Evolutionary conservation across 2,797 vertebrate genomes (phyloP), one percentile per base, ranked within the genome.

Genomic region (Passerculus sandwichensis): DNA sequence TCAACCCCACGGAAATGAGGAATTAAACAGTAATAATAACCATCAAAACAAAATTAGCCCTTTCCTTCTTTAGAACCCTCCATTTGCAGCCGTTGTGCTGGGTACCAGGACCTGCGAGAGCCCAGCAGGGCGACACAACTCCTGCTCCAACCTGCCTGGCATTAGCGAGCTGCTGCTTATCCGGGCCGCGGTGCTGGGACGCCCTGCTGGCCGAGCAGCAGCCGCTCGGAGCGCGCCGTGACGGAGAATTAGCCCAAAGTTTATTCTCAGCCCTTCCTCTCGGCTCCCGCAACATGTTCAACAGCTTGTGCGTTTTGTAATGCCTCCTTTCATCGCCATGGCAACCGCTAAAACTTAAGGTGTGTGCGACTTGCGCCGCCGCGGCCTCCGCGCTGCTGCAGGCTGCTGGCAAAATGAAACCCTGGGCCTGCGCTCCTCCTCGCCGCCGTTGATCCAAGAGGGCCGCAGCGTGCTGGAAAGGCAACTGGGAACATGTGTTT

Each of bases 291-390:
- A 97, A 95, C 96, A 97, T 97, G 97, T 97, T 96, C 97, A 98
- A 98, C 97, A 98, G 97, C 97, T 97, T 98, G 97, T 97, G 96
- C 97, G 94, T 97, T 98, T 98, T 97, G 98, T 98, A 97, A 97
- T 96, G 97, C 96, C 93, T 97, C 96, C 97, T 97, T 97, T 96
- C 95, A 96, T 98, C 47, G 4, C 96, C 95, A 98, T 98, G 95
- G 97, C 91, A 98, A 98, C 98, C 7, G 94, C 96, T 96, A 97
- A 98, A 98, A 98, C 97, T 97, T 98, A 98, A 98, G 96, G 96
- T 97, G 96, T 95, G 95, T 91, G 69, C 74, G 56, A 96, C 93
- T 97, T 34, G 71, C 91, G 61, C 54, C 91, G 61, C 54, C 91
- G 57, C 48, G 30, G 89, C 96, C 66, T 85, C 85, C 73, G 67